Base-by-base conservation (phyloP, 2,888 invertebrate species). In the Lepas anatifera region DNA sequence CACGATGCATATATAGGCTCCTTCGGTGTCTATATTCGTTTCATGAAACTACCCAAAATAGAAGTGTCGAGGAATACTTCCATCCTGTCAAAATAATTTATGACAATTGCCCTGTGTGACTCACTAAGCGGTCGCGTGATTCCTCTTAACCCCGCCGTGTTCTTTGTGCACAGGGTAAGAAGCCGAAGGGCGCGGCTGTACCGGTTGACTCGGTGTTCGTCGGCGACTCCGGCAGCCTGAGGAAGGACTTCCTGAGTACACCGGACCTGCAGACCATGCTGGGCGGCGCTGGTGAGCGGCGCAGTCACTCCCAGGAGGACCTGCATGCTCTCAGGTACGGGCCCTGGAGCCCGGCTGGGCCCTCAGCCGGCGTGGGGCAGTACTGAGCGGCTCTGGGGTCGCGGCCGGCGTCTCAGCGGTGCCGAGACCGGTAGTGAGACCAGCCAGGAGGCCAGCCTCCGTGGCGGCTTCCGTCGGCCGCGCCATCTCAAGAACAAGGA, bases 171-270 rank as follows among this genome's bases (percentile, higher is more conserved):
- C 71, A 70, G 48, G 68, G 69, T 70, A 73, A 70, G 39, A 52
- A 68, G 25, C 50, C 46, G 37, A 68, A 68, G 35, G 68, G 29
- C 35, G n/a, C n/a, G n/a, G n/a, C n/a, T n/a, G 39, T 2, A 3
- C 46, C 46, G 27, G 41, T 67, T 22, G 67, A 46, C 7, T 67
- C 67, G 7, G 67, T 43, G 37, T 70, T 69, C 41, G 52, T 70
- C 46, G 70, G 67, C 29, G 73, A 74, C 71, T 69, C 72, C 50
- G 69, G 72, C 67, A 74, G 75, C 75, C 82, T 93, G 66, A 89
- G 91, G 74, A 86, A 93, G 71, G 88, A 88, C 75, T 95, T 93
- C 83, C 89, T 89, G 77, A 92, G 92, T 72, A 94, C 94, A n/a
- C 94, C 95, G 0, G 94, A 94, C 81, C 80, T 84, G 63, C 76